A percentile compares a stretch with the other conserved stretches of the same genome.
Conservation (phyloP, 2,797 vertebrate genomes). For the Enteromius unitaeniatus region DNA sequence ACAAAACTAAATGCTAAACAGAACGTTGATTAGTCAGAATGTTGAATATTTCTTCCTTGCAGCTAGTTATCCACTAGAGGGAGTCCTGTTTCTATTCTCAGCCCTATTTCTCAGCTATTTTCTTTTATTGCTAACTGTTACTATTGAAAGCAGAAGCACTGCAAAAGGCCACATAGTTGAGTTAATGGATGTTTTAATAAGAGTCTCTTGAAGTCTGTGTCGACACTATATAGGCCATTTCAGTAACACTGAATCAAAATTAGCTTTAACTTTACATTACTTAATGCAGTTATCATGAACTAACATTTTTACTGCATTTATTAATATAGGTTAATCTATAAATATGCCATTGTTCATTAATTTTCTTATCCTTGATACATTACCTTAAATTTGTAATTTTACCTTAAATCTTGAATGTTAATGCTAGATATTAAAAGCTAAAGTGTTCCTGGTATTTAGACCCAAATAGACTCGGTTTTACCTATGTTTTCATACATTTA, state of each 20-base stretch:
- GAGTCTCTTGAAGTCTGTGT: not conserved
- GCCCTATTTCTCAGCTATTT: not conserved
- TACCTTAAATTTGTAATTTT: not conserved
- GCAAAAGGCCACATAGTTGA: not conserved
- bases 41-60: not conserved
- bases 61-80: constrained; percentile 15
- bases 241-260: no score
- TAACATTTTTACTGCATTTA: not conserved
- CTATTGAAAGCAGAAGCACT: not conserved
- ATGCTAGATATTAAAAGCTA: not conserved
- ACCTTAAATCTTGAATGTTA: not conserved
- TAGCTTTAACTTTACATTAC: not conserved
- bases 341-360: not conserved
- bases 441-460: not conserved
- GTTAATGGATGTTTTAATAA: not conserved
- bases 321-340: not conserved
- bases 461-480: not conserved
- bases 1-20: not conserved
- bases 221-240: not conserved
- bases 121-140: not conserved
- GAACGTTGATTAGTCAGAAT: no score
- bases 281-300: not conserved
- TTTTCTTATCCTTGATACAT: not conserved
- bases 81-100: not conserved
- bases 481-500: not conserved